Base-by-base conservation (phyloP, 2,888 invertebrate species). In the Dynastes hyllus region DNA sequence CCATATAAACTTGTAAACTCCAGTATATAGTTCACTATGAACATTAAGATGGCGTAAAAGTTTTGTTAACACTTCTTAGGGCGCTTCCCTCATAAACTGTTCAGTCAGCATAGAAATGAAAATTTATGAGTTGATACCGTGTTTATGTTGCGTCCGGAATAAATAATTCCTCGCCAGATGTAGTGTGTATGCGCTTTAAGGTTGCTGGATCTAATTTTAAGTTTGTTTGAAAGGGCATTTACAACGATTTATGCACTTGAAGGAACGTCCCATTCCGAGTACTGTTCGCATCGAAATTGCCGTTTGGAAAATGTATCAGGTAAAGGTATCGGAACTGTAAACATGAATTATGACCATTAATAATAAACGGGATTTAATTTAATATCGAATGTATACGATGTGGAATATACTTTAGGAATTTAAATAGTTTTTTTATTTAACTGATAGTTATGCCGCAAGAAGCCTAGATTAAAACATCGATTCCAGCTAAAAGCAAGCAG, bases 51-150 rank as follows among this genome's bases (percentile, higher is more conserved):
- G 22, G 22, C 6, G 22, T 45, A 22, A 16, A 75, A 75, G 22
- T 40, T 71, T 61, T 61, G 40, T 61, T 75, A 61, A 75, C 22
- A 58, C 16, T 75, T 45, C 22, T 75, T 58, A 45, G 73, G 61
- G 40, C 61, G 73, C 61, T 63, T 22, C 73, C 73, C 61, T 75
- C 61, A 40, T 75, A 75, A 75, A 75, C 61, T 61, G 40, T 75
- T 75, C 27, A 75, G 73, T 75, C 27, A 51, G 69, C 27, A 61
- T 67, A 27, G 16, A 77, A 77, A 77, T 69, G 67, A 32, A 77
- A 76, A 77, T 77, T 77, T 77, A 77, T 77, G 77, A 61, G 77
- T 63, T 58, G 40, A 77, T 67, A 77, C 45, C 67, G 55, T 69
- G 55, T 77, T 55, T 53, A 67, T 53, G 51, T 77, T 53, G 69